These are phyloP conservation scores for Eubasilissa regina DNA, from an alignment of 1,140 invertebrate species.

Conservation along the genomic window DNA sequence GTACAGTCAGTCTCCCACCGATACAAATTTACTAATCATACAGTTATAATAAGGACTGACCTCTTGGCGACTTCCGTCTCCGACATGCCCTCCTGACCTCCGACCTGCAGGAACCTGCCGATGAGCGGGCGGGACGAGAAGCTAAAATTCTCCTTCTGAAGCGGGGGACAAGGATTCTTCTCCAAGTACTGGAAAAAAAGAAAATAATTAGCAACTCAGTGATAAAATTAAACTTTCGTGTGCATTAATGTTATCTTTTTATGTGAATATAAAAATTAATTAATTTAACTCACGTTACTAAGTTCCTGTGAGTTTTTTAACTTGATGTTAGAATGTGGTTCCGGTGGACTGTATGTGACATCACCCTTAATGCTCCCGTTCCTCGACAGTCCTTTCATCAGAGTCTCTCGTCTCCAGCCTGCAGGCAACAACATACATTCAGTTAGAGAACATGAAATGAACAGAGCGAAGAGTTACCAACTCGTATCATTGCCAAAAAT, in stretches of 20 bases:
- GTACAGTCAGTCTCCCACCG: too few relatives aligned
- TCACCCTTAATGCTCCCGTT: conserved; percentile 87
- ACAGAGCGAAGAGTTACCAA: too few relatives aligned
- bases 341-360: conserved; percentile 91
- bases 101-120: conserved; percentile 89
- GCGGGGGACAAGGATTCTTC: conserved; percentile 81
- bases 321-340: conserved; percentile 75
- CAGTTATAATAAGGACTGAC: conserved; percentile 60
- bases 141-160: conserved; percentile 91
- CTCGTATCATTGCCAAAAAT: too few relatives aligned
- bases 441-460: background rate
- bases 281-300: conserved; percentile 67
- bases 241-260: background rate
- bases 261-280: background rate
- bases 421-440: background rate
- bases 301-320: conserved; percentile 72
- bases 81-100: conserved; percentile 72
- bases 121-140: conserved; percentile 91
- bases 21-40: too few relatives aligned
- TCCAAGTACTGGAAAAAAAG: conserved; percentile 80
- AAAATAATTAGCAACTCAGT: conserved; percentile 36
- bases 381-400: conserved; percentile 87
- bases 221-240: too few relatives aligned
- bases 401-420: conserved; percentile 93
- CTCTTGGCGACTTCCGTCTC: conserved; percentile 78